Percentiles rank a stretch among this genome's conserved stretches.
Conservation (phyloP, 1,140 invertebrate genomes). For the Drosophila persimilis region DNA sequence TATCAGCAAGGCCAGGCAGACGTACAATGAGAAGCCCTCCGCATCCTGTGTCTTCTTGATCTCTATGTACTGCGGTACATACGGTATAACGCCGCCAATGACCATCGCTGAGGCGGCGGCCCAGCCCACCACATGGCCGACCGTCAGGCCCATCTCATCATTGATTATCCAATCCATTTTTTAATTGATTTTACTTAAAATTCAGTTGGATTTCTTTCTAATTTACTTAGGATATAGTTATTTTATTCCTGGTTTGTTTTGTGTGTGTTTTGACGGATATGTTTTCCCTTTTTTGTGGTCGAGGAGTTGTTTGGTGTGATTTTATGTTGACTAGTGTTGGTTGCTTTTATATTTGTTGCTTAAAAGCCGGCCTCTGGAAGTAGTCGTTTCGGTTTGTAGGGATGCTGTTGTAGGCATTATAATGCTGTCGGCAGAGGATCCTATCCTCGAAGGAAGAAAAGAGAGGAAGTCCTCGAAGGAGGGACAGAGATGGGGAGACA, state of each 20-base stretch:
- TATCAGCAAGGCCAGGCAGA: constrained; percentile 96
- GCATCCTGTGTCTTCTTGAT: constrained; percentile 95
- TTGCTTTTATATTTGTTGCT: constrained; percentile 33
- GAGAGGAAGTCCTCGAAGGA: constrained; percentile 9
- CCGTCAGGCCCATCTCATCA: constrained; percentile 87
- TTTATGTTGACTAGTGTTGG: constrained; percentile 41
- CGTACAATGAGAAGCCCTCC: constrained; percentile 98
- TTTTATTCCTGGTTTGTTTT: constrained; percentile 5
- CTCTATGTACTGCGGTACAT: constrained; percentile 96
- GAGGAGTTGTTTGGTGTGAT: constrained; percentile 13
- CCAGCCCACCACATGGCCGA: constrained; percentile 87
- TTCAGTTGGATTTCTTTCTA: constrained; percentile 11
- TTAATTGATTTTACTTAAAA: constrained; percentile 12
- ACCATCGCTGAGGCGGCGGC: constrained; percentile 92
- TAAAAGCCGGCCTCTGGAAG: constrained; percentile 53
- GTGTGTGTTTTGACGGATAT: constrained; percentile 60
- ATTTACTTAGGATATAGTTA: constrained; percentile 2
- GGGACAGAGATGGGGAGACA: background rate
- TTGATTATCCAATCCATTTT: constrained; percentile 88
- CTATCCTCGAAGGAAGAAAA: constrained; percentile 4
- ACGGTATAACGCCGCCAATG: constrained; percentile 93
- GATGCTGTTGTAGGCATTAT: constrained; percentile 49
- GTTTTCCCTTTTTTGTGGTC: constrained; percentile 37
- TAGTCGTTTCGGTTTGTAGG: constrained; percentile 18
- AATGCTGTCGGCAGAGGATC: constrained; percentile 18